A percentile compares a stretch with the other conserved stretches of the same genome.
These are phyloP conservation scores for Hyperoplus lanceolatus DNA, from an alignment of 2,797 vertebrate species.

Conservation along the genomic window DNA sequence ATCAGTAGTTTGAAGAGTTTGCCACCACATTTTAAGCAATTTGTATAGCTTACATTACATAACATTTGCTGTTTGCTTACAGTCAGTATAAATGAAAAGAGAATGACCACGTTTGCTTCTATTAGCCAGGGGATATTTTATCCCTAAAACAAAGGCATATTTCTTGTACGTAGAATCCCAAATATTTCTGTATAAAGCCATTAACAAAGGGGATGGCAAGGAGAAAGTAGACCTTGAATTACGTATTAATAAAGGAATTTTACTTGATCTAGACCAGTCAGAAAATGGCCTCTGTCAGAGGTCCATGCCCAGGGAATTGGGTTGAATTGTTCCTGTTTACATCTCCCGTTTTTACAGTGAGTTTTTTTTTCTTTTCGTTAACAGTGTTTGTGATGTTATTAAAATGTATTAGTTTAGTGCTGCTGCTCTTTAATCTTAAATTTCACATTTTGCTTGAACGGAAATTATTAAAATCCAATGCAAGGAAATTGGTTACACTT, in stretches of 20 bases:
- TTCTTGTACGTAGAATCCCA: neutral
- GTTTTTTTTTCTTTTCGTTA: constrained; percentile 1
- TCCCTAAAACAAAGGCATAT: neutral
- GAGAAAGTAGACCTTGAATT: neutral
- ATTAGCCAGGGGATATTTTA: neutral
- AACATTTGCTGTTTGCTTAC: neutral
- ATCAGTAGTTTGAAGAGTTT: neutral
- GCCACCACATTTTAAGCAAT: neutral
- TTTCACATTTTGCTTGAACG: constrained; percentile 11
- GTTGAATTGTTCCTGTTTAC: constrained; percentile 1
- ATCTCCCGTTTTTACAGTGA: neutral
- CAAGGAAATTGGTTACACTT: constrained; percentile 28
- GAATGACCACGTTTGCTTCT: neutral
- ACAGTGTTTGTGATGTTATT: neutral
- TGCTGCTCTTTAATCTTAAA: neutral
- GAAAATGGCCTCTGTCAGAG: neutral
- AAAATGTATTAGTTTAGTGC: constrained; percentile 24
- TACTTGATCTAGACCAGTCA: neutral
- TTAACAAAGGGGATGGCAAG: neutral
- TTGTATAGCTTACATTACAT: neutral
- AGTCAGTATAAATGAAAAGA: neutral
- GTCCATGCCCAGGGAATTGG: neutral
- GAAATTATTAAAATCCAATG: constrained; percentile 43
- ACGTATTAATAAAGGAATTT: neutral
- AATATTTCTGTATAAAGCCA: neutral